phyloP scores from a whole-genome alignment of 30 jellyfish, hydroid and myxozoan species.

The Haliclystus octoradiatus region DNA sequence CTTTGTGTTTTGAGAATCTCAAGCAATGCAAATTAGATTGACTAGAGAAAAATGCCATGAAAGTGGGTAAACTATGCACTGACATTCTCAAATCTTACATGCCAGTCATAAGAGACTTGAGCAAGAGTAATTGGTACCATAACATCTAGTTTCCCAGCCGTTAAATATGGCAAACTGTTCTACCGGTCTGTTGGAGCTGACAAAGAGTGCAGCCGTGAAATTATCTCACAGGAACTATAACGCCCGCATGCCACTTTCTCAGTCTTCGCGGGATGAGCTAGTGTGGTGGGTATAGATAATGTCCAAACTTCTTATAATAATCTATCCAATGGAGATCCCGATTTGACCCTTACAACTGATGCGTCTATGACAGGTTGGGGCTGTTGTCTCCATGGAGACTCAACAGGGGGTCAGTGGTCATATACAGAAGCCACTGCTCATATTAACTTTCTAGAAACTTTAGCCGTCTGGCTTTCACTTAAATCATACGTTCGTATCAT shows the following conservation, averaged over 20 bases:
- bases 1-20: conserved; percentile 21
- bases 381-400: not conserved
- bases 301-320: no score
- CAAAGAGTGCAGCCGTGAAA: conserved; percentile 12
- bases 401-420: not conserved
- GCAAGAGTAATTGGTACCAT: conserved; percentile 12
- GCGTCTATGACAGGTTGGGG: not conserved
- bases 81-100: no score
- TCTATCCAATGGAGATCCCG: no score
- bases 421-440: not conserved
- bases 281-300: conserved; percentile 1
- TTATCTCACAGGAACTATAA: conserved; percentile 4
- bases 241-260: conserved; percentile 7
- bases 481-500: not conserved
- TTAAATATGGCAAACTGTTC: conserved; percentile 23
- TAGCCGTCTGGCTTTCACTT: not conserved
- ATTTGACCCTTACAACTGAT: not conserved
- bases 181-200: conserved; percentile 17
- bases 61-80: no score
- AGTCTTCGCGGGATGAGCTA: not conserved
- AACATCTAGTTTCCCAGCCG: conserved; percentile 31
- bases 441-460: not conserved
- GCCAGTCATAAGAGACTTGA: no score
- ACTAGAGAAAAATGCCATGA: conserved; percentile 12
- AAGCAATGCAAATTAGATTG: conserved; percentile 4